Conservation (phyloP, 2,113 vertebrate species). For the Charadrius vociferus region DNA sequence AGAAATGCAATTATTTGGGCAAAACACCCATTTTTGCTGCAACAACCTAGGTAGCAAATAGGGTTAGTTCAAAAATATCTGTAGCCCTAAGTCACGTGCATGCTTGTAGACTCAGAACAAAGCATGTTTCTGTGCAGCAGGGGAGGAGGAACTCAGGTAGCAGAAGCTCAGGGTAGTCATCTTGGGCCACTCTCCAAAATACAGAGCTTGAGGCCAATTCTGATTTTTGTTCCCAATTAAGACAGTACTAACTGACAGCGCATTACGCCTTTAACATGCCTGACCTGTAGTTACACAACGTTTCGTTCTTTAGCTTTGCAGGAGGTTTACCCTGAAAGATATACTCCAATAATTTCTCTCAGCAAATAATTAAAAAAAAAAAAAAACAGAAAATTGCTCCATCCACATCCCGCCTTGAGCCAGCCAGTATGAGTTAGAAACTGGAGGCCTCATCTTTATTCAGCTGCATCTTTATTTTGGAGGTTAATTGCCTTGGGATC, state of each 20-base stretch:
- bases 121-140: fast-evolving
- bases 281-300: fast-evolving
- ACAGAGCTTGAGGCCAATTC: neutral
- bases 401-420: neutral
- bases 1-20: neutral
- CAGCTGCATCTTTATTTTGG: neutral
- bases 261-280: fast-evolving
- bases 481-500: neutral
- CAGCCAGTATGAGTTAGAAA: neutral
- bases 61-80: neutral
- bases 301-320: neutral
- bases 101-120: fast-evolving
- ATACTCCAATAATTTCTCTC: neutral
- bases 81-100: fast-evolving
- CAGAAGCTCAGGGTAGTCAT: neutral
- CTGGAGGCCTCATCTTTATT: neutral
- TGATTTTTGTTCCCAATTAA: neutral
- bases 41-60: neutral
- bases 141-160: neutral
- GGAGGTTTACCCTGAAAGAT: neutral
- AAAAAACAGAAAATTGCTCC: neutral
- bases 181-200: neutral
- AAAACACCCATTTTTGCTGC: neutral
- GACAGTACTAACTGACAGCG: neutral
- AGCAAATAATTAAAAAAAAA: neutral